Conservation (phyloP, 1,140 invertebrate species). For the Bombus ignitus region DNA sequence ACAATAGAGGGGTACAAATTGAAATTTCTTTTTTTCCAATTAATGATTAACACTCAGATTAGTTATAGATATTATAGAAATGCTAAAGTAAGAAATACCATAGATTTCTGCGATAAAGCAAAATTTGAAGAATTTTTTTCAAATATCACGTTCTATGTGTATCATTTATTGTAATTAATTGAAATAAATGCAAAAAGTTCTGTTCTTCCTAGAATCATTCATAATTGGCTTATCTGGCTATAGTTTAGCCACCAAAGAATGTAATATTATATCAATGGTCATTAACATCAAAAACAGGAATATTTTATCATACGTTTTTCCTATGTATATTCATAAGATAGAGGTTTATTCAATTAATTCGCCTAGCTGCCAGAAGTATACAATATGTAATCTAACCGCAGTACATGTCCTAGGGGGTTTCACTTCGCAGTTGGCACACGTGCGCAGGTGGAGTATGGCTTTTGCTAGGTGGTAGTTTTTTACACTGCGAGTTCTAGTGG, state of each 20-base stretch:
- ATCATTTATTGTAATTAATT: not conserved
- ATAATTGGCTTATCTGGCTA: not conserved
- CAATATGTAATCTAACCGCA: conserved; percentile 59
- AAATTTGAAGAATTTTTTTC: not conserved
- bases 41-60: not conserved
- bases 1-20: not conserved
- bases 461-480: conserved; percentile 67
- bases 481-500: conserved; percentile 65
- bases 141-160: not conserved
- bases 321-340: not conserved
- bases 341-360: conserved; percentile 61
- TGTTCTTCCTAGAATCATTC: not conserved
- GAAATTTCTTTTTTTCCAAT: not conserved
- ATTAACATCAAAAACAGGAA: not conserved
- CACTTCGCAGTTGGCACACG: conserved; percentile 71
- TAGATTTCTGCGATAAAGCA: not conserved
- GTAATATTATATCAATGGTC: not conserved
- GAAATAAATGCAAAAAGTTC: not conserved
- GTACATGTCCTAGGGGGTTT: conserved; percentile 65
- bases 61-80: not conserved
- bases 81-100: not conserved
- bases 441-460: conserved; percentile 72
- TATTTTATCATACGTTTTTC: not conserved
- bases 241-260: not conserved
- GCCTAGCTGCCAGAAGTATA: conserved; percentile 13